Base-by-base conservation (phyloP, 2,113 vertebrate species). In the Microcebus griseorufus region DNA sequence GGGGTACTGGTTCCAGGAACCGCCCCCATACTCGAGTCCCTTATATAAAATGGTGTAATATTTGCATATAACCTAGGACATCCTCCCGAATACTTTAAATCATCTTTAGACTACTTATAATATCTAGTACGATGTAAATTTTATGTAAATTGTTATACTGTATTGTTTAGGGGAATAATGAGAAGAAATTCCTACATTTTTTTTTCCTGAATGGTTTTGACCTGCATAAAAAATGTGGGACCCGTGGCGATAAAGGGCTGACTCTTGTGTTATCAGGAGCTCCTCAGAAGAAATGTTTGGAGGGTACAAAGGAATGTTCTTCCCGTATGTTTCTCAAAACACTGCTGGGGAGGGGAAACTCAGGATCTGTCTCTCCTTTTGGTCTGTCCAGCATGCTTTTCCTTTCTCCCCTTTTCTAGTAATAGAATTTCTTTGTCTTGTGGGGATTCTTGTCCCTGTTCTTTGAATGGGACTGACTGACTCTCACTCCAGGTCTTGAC, bases 211-310 rank as follows among this genome's bases (percentile, higher is more conserved):
- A 75, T 75, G 42, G 29, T 29, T 73, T 73, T 75, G 14, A 45
- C 14, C 72, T 75, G 14, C 45, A 27, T 64, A 11, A 64, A 14
- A 42, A 42, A 75, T 75, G 72, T 42, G 42, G 72, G 29, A 29
- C 72, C 72, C 25, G 27, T 42, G 42, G 72, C 8, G 27, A 45
- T 8, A 27, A 25, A 75, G 25, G 72, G 39, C 39, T 13, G 23
- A 75, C 25, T 75, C 13, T 27, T 45, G 39, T 92, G 22, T 84
- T 84, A 78, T 70, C 53, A 70, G 37, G 62, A 55, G n/a, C 18
- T 83, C n/a, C 85, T 42, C 27, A 45, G 23, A 7, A 86, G 83
- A 93, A 90, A 58, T 70, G 2, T 86, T 94, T 97, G 42, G n/a
- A 81, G 42, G n/a, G 23, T 42, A 34, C 65, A 62, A 87, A 84